A percentile compares a stretch with the other conserved stretches of the same genome.
phyloP scores from a whole-genome alignment of 2,113 vertebrate genomes.

The Tetrax tetrax region DNA sequence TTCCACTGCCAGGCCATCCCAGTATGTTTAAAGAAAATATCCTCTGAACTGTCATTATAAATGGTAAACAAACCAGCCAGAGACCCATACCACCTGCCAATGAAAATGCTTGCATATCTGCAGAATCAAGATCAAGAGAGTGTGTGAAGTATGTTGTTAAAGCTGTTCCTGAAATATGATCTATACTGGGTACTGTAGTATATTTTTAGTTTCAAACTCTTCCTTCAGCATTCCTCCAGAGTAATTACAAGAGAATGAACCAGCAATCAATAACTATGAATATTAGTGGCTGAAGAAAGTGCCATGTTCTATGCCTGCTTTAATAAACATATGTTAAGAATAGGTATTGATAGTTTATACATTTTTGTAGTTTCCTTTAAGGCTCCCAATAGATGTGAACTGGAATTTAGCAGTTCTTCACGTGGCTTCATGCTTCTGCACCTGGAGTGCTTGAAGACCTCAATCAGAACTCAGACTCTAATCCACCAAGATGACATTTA shows the following conservation, averaged over 20 bases:
- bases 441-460: neutral
- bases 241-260: neutral
- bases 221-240: neutral
- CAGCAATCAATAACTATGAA: neutral
- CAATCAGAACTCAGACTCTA: neutral
- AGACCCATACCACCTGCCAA: fast-evolving
- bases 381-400: neutral
- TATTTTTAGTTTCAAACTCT: neutral
- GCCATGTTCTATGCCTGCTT: neutral
- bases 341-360: neutral
- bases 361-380: neutral
- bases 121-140: neutral
- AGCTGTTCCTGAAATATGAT: neutral
- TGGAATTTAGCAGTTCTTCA: neutral
- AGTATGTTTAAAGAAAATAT: neutral
- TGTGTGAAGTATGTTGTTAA: neutral
- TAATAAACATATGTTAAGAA: neutral
- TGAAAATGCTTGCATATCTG: neutral
- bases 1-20: neutral
- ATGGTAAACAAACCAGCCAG: neutral
- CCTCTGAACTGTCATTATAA: neutral
- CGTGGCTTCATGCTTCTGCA: neutral
- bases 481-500: neutral
- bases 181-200: neutral
- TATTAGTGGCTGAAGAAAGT: neutral